Conservation (phyloP, 2,113 vertebrate genomes). For the Nerophis ophidion region DNA sequence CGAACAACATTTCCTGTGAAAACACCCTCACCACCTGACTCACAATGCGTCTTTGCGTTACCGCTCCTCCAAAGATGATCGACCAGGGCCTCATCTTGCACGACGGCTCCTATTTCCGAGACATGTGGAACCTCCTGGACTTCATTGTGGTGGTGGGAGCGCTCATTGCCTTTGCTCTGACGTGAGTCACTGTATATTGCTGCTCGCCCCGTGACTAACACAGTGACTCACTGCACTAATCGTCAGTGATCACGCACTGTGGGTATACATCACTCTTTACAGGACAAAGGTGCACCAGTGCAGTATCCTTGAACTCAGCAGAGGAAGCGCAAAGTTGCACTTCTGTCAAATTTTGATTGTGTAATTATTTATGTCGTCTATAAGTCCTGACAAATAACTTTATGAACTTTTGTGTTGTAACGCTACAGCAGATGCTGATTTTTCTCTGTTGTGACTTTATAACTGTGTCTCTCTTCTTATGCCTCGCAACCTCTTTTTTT, state of each 20-base stretch:
- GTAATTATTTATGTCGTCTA: conserved; percentile 22
- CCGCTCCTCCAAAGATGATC: conserved; percentile 81
- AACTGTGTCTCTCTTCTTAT: conserved; percentile 67
- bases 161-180: conserved; percentile 91
- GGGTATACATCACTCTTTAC: conserved; percentile 1
- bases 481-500: conserved; percentile 41
- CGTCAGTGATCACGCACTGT: not conserved
- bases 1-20: not conserved
- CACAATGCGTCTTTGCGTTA: not conserved
- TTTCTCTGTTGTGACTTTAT: conserved; percentile 68
- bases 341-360: conserved; percentile 10
- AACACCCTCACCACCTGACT: not conserved
- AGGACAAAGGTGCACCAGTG: not conserved
- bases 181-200: conserved; percentile 79
- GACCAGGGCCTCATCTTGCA: conserved; percentile 97
- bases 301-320: too few species aligned
- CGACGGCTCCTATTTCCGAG: conserved; percentile 93
- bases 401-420: conserved; percentile 14
- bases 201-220: conserved; percentile 46
- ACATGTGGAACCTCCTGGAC: conserved; percentile 98
- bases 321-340: not conserved
- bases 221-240: conserved; percentile 53
- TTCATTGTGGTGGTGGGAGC: conserved; percentile 97
- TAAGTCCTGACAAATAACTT: conserved; percentile 3
- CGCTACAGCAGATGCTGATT: conserved; percentile 44